Percentiles rank a stretch among this genome's conserved stretches.
Conservation (phyloP, 1,140 invertebrate genomes). For the Thaumatotibia leucotreta region DNA sequence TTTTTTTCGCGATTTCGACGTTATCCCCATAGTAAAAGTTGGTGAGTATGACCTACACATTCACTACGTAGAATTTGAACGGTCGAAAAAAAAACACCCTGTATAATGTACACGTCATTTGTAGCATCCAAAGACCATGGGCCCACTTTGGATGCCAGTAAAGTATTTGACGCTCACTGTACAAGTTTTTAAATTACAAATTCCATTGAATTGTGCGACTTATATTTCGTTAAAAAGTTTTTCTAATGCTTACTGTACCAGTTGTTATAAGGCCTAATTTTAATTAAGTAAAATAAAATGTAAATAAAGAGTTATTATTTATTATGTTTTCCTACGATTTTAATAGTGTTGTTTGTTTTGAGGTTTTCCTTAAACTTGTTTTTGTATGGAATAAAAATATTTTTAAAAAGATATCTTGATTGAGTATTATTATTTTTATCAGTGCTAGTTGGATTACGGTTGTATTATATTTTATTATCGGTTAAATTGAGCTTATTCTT, state of each 20-base stretch:
- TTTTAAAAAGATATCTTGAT: constrained; percentile 17
- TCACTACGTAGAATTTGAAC: no score
- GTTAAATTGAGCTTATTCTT: not conserved
- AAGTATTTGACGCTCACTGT: no score
- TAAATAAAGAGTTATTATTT: constrained; percentile 10
- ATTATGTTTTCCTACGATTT: constrained; percentile 3
- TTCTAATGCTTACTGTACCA: not conserved
- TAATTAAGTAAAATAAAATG: not conserved
- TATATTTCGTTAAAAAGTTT: not conserved
- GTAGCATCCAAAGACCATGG: no score
- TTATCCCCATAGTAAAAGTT: no score
- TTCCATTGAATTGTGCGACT: no score
- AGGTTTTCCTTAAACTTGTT: constrained; percentile 21
- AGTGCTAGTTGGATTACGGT: not conserved
- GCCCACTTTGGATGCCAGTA: no score
- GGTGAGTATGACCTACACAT: no score
- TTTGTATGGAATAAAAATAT: constrained; percentile 26
- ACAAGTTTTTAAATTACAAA: no score
- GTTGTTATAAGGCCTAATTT: not conserved
- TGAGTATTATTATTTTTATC: constrained; percentile 13
- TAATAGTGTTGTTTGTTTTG: constrained; percentile 30
- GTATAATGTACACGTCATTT: no score
- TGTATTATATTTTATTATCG: not conserved
- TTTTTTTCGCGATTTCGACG: no score
- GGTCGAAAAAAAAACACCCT: no score